Base-by-base conservation (phyloP, 2,113 vertebrate genomes). In the Protomyctophum bolini region DNA sequence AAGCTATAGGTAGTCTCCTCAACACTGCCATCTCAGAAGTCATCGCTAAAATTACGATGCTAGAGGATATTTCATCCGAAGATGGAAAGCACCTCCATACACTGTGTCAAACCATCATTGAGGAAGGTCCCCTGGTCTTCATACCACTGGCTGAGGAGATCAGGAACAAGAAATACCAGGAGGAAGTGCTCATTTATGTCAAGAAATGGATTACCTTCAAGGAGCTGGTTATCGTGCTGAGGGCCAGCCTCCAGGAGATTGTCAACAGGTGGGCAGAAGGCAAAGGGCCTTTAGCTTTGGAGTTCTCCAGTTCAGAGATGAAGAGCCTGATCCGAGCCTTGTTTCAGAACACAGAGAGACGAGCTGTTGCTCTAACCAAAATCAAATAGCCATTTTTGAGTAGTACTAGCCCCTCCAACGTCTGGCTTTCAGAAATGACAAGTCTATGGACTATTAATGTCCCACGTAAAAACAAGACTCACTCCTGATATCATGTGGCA, bases 261-360 rank as follows among this genome's bases (percentile, higher is more conserved):
- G 95, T 97, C 9, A 96, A 99, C 91, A 93, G 98, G 85, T 99
- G 97, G 98, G 95, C 97, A 0, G 96, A 99, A 56, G 91, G 96
- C 12, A 99, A 99, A 88, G 98, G 97, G 2, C 96, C 97, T 1
- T 86, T 99, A 51, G 97, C 97, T n/a, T 63, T 93, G 45, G 96
- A 95, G 6, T 99, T 99, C 80, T 95, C 95, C 1, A 90, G 94
- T 15, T 92, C 88, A 0, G 97, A 99, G 87, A 94, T 98, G 86
- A 99, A 96, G 93, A 95, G 92, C 41, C 92, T 99, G 77, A 95
- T 99, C 71, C 92, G 98, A 85, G 97, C 97, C 71, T 73, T 99
- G 90, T 99, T 99, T 87, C 97, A 98, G 93, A 99, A 99, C 84
- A 99, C 98, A 0, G 97, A 99, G 78, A 92, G 97, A 74, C 94